phyloP scores from a whole-genome alignment of 1,140 invertebrate species.

The Aethina tumida region DNA sequence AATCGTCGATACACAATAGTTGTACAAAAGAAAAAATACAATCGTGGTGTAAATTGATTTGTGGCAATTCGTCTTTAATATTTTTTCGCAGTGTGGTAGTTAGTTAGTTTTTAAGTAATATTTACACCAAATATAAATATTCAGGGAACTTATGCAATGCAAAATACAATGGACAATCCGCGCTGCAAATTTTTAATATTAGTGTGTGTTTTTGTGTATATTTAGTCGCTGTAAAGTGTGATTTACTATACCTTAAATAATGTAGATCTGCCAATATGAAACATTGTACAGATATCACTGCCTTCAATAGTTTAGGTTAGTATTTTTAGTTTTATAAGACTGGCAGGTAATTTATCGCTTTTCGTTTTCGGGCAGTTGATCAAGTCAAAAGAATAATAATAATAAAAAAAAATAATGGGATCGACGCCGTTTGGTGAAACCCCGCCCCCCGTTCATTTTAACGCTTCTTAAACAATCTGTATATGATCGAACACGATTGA shows the following conservation, averaged over 20 bases:
- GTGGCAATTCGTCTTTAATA: constrained; percentile 9
- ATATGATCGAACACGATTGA: no score
- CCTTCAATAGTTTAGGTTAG: constrained; percentile 27
- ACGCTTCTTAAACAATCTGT: no score
- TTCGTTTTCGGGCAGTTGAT: no score
- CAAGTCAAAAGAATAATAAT: no score
- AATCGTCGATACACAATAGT: no score
- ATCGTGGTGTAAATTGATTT: constrained; percentile 14
- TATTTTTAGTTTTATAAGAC: constrained; percentile 29
- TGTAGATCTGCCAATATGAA: constrained; percentile 28
- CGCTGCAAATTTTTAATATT: constrained; percentile 24
- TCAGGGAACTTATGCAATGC: constrained; percentile 35
- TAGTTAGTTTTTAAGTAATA: constrained; percentile 11
- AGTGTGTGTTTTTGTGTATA: constrained; percentile 28
- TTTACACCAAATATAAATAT: constrained; percentile 34
- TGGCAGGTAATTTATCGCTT: no score
- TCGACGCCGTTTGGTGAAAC: no score
- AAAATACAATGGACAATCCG: constrained; percentile 28
- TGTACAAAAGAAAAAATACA: constrained; percentile 10
- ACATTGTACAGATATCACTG: constrained; percentile 30
- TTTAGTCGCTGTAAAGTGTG: constrained; percentile 30
- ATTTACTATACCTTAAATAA: constrained; percentile 18
- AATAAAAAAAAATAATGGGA: no score
- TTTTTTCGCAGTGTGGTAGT: not conserved
- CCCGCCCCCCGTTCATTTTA: no score